Conservation (phyloP, 2,888 invertebrate genomes). For the Calameuta idolon region DNA sequence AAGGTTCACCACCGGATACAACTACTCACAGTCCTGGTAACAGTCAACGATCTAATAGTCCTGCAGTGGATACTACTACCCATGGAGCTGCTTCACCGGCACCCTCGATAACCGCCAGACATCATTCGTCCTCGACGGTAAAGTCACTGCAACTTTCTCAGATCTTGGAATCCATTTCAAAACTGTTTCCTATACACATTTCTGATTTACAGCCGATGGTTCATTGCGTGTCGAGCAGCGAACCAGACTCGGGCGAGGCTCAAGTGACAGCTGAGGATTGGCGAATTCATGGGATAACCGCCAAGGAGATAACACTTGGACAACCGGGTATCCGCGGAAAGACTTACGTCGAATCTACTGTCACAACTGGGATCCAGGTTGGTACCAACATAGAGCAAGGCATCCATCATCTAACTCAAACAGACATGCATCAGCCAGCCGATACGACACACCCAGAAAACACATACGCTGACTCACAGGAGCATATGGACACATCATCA, state of each 20-base stretch:
- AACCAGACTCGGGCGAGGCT: conserved; percentile 76
- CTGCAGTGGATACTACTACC: conserved; percentile 64
- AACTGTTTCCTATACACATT: conserved; percentile 17
- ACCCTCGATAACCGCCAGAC: conserved; percentile 56
- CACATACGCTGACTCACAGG: conserved; percentile 61
- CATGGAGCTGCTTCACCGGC: conserved; percentile 64
- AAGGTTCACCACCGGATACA: conserved; percentile 83
- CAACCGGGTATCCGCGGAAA: conserved; percentile 55
- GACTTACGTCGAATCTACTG: conserved; percentile 63
- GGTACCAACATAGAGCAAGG: conserved; percentile 63
- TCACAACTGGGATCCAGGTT: conserved; percentile 67
- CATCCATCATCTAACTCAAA: conserved; percentile 62
- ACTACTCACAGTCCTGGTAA: conserved; percentile 83
- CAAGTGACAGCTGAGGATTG: conserved; percentile 57
- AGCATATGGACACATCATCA: conserved; percentile 62
- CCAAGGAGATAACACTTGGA: conserved; percentile 57
- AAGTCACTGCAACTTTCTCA: conserved; percentile 12
- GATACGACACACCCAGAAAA: conserved; percentile 66
- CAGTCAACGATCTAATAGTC: conserved; percentile 63
- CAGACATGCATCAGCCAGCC: conserved; percentile 64
- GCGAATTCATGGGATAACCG: conserved; percentile 56
- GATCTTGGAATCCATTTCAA: neutral
- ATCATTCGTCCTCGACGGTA: conserved; percentile 60
- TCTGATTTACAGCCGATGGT: conserved; percentile 77
- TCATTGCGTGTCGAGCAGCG: conserved; percentile 89